These are phyloP conservation scores for Propithecus coquereli DNA, from an alignment of 2,113 vertebrate genomes.

Conservation along the genomic window DNA sequence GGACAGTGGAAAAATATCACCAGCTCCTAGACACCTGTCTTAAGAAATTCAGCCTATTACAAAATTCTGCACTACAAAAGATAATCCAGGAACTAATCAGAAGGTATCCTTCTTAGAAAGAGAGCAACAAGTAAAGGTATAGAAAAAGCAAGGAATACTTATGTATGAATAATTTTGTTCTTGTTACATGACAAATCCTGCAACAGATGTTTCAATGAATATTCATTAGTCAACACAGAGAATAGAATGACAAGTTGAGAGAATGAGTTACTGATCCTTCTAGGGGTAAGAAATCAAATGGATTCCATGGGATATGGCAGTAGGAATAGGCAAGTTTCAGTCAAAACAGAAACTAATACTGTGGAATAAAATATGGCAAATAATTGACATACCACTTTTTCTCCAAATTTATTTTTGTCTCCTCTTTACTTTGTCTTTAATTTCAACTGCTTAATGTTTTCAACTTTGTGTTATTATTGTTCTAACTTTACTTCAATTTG, in stretches of 20 bases:
- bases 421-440: not conserved
- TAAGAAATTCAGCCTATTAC: not conserved
- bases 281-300: not conserved
- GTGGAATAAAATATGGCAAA: not conserved
- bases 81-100: not conserved
- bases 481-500: not conserved
- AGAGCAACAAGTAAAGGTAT: not conserved
- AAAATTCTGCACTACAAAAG: not conserved
- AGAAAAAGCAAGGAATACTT: not conserved
- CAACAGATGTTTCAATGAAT: not conserved
- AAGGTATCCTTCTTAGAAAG: not conserved
- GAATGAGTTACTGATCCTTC: not conserved
- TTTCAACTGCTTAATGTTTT: not conserved
- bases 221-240: not conserved
- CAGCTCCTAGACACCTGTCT: not conserved
- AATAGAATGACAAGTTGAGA: not conserved
- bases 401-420: slow-evolving; percentile 1
- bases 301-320: not conserved
- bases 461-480: not conserved
- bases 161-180: not conserved
- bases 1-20: not conserved
- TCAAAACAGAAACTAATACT: not conserved
- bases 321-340: not conserved
- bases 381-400: not conserved
- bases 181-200: not conserved